Evolutionary conservation across 2,113 vertebrate genomes (phyloP), one percentile per base, ranked within the genome.

Genomic region (Nothobranchius furzeri): DNA sequence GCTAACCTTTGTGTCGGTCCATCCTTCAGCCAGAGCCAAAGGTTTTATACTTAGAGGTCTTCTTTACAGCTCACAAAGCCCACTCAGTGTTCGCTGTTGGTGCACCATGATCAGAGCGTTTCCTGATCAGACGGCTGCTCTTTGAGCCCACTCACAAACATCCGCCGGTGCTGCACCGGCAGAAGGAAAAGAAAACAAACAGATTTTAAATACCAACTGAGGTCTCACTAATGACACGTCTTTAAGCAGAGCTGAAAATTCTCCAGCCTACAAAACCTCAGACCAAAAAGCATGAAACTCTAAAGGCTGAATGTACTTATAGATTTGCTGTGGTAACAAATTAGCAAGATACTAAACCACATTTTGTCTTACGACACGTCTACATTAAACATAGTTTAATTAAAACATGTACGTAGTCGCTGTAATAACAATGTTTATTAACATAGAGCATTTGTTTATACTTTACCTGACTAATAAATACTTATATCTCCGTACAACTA

Each of bases 1-100:
- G 30, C 68, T 74, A 60, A 56, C 20, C 60, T 64, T 35, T 3
- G 45, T 36, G 64, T 68, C 42, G 17, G 17, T 57, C 40, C 20
- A 13, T 55, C 24, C 46, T 12, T 55, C n/a, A 62, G 60, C 25
- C 37, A 49, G 17, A 30, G 9, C 8, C 49, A 42, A 14, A 46
- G 7, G 20, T 3, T 36, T 56, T 30, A 56, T 50, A 20, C 9
- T 2, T 17, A 2, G 7, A n/a, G 15, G 57, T 54, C 50, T 54
- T 3, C 20, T 15, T 37, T 48, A 54, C 58, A 70, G 50, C 50
- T 54, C 51, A 25, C 25, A 51, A 35, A 42, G 24, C 11, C 3
- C 20, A 45, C 20, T 25, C 12, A 9, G 20, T 15, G 12, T 47
- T 17, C 43, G 7, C n/a, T 9, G n/a, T 20, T 17, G 15, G 13